These are phyloP conservation scores for Cyrtodaria siliqua DNA, from an alignment of 2,888 invertebrate genomes.

Conservation along the genomic window DNA sequence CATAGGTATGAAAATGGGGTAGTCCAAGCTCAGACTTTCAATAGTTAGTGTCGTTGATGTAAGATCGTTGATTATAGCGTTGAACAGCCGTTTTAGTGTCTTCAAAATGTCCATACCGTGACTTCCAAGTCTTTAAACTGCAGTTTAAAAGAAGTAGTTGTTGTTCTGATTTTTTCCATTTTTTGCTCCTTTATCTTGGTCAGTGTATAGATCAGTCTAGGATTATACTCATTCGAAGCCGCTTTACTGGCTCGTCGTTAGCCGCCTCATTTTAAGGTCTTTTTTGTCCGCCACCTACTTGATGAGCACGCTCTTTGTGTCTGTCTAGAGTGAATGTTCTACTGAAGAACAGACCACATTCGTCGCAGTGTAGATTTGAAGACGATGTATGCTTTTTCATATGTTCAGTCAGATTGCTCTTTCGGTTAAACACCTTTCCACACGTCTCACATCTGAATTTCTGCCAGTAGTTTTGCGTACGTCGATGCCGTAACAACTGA, in stretches of 20 bases:
- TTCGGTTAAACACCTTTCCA: slow-evolving; percentile 15
- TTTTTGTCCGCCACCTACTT: neutral
- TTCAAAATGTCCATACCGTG: neutral
- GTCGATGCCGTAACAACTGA: slow-evolving; percentile 7
- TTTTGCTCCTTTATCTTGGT: slow-evolving; percentile 4
- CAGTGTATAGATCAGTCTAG: slow-evolving; percentile 7
- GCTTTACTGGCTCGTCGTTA: neutral
- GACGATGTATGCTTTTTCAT: neutral
- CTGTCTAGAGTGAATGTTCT: neutral
- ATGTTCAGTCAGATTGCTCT: slow-evolving; percentile 10
- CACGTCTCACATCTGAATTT: slow-evolving; percentile 14
- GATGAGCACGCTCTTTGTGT: neutral
- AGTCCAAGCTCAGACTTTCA: slow-evolving; percentile 7
- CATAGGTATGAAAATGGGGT: slow-evolving; percentile 20
- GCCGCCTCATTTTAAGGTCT: neutral
- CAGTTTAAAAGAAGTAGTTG: slow-evolving; percentile 6
- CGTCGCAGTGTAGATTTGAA: neutral
- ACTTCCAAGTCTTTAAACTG: slow-evolving; percentile 1
- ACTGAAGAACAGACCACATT: neutral
- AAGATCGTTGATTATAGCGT: neutral
- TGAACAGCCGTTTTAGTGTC: neutral
- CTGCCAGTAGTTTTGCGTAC: slow-evolving; percentile 23
- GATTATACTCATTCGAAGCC: neutral
- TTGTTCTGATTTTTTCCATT: slow-evolving; percentile 11
- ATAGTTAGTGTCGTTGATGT: neutral